Evolutionary conservation across 2,113 vertebrate species (phyloP), one percentile per base, ranked within the genome.

Genomic region (Setophaga coronata): DNA sequence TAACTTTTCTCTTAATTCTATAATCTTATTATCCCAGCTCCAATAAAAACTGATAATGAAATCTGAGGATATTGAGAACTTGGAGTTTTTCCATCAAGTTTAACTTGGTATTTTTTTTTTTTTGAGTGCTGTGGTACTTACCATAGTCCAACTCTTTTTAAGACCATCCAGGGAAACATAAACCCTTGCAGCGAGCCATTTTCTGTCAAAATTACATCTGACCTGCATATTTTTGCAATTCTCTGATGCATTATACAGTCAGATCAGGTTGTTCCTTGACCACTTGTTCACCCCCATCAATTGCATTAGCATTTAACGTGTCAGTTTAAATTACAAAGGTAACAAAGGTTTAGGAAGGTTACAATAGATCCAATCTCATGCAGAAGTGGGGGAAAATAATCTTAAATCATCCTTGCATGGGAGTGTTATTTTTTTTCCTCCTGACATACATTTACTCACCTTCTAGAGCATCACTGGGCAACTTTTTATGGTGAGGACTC

Each of bases 201-300:
- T 96, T 96, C 97, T 96, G 95, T 97, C 97, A 98, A 97, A 98
- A 97, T 97, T 97, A 91, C 86, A 96, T 92, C 47, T 73, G 94
- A 90, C 87, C 96, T 97, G 97, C 92, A 96, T 98, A 97, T 97
- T 97, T 98, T 94, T 97, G 96, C 96, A 95, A 97, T 96, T 96
- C 84, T 94, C 93, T 62, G 87, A 91, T 50, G 82, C 95, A 98
- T 98, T 97, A 97, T 81, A 36, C 53, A 98, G 97, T 97, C 98
- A 95, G 92, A 95, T 97, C 97, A 97, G 93, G 96, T 84, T 86
- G 86, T 94, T 94, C 97, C 89, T 95, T 98, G 98, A 97, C 97
- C 98, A 98, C 82, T 97, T 96, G 93, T 84, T 98, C 98, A 98
- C 97, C 98, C 90, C 97, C 96, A 98, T 98, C 97, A 96, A 96